Conservation (phyloP, 2,888 invertebrate species). For the Hirtodrosophila confusa region DNA sequence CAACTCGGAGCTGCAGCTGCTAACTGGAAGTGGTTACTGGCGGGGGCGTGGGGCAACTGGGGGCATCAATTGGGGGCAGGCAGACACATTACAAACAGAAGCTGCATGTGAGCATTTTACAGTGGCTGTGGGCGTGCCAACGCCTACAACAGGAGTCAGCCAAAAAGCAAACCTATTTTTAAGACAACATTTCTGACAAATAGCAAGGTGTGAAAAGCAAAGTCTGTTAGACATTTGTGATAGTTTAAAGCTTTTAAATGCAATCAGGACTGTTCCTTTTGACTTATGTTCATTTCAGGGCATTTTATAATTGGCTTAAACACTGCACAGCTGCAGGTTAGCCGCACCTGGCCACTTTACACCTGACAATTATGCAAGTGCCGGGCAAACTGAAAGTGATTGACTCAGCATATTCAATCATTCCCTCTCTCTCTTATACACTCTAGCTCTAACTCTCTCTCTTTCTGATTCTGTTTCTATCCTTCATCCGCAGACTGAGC, state of each 20-base stretch:
- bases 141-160: conserved; percentile 25
- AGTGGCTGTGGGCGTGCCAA: conserved; percentile 38
- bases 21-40: conserved; percentile 52
- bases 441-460: too few species aligned
- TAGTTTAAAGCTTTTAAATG: too few species aligned
- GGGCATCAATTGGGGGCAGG: background rate
- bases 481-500: conserved; percentile 79
- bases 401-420: conserved; percentile 25
- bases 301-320: background rate
- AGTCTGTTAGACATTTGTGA: conserved; percentile 3
- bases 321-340: background rate
- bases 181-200: conserved; percentile 5
- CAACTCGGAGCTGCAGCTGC: conserved; percentile 43
- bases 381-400: conserved; percentile 31
- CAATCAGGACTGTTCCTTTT: too few species aligned
- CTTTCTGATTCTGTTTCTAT: background rate
- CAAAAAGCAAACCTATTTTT: conserved; percentile 16
- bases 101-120: conserved; percentile 42
- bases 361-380: conserved; percentile 42
- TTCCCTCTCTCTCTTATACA: background rate
- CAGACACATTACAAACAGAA: conserved; percentile 78
- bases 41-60: background rate
- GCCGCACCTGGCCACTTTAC: conserved; percentile 4
- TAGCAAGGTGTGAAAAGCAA: conserved; percentile 36
- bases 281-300: too few species aligned